phyloP scores from a whole-genome alignment of 2,888 invertebrate genomes.

The Barypeithes pellucidus region DNA sequence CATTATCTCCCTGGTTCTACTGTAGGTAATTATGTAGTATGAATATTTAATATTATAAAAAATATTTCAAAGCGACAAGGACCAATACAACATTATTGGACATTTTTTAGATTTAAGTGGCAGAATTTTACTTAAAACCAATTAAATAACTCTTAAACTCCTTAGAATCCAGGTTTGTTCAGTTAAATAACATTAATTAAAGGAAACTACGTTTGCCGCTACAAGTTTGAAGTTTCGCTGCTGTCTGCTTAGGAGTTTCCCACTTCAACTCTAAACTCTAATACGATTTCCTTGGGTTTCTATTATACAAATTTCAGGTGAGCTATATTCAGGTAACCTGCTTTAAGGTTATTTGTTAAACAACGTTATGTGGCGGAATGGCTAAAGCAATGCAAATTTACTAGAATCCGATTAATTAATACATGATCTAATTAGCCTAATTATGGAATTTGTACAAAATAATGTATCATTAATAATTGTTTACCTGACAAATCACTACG shows the following conservation, averaged over 20 bases:
- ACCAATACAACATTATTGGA: too few species aligned
- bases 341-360: conserved; percentile 6
- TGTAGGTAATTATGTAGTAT: too few species aligned
- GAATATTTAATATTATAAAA: too few species aligned
- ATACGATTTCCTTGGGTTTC: not conserved
- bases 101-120: too few species aligned
- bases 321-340: not conserved
- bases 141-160: not conserved
- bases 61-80: too few species aligned
- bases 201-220: conserved; percentile 15
- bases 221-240: not conserved
- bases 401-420: conserved; percentile 2
- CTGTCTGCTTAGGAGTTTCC: not conserved
- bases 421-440: conserved; percentile 11
- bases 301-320: not conserved
- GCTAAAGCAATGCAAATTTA: conserved; percentile 4
- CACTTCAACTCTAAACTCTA: conserved; percentile 13
- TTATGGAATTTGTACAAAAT: not conserved
- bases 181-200: conserved; percentile 17
- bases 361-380: not conserved
- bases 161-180: not conserved
- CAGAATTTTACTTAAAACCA: not conserved
- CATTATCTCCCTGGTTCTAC: too few species aligned
- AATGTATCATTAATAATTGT: not conserved
- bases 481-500: not conserved